These are phyloP conservation scores for Toxotes chatareus DNA, from an alignment of 2,113 vertebrate genomes.

Conservation along the genomic window DNA sequence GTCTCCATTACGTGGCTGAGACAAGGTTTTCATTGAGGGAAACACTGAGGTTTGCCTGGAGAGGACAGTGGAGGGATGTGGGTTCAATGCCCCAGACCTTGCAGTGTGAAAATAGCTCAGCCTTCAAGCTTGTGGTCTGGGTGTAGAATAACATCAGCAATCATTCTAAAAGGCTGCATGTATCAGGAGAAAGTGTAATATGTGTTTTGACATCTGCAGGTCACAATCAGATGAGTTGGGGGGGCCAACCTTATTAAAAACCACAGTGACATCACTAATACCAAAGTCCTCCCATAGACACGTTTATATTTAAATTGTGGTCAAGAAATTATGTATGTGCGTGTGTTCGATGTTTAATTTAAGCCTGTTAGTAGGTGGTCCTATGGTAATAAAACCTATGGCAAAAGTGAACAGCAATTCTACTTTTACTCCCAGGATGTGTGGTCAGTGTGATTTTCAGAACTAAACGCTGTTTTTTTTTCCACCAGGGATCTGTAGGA, in stretches of 20 bases:
- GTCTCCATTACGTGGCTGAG: slow-evolving; percentile 70
- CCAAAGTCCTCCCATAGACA: slow-evolving; percentile 60
- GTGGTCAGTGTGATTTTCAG: slow-evolving; percentile 76
- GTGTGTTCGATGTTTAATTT: slow-evolving; percentile 69
- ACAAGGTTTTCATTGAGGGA: slow-evolving; percentile 80
- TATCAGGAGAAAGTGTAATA: slow-evolving; percentile 68
- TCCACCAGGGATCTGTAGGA: slow-evolving; percentile 58
- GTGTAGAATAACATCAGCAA: slow-evolving; percentile 77
- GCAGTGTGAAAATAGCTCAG: slow-evolving; percentile 84
- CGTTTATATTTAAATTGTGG: slow-evolving; percentile 77
- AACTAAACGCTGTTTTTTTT: slow-evolving; percentile 63
- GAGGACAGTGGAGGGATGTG: slow-evolving; percentile 82
- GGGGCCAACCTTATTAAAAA: slow-evolving; percentile 71
- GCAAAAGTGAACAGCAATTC: slow-evolving; percentile 68
- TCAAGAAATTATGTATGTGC: slow-evolving; percentile 68
- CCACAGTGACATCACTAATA: slow-evolving; percentile 79
- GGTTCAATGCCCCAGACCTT: slow-evolving; percentile 78
- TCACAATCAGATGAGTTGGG: slow-evolving; percentile 63
- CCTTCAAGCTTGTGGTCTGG: slow-evolving; percentile 76
- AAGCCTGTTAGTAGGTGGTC: slow-evolving; percentile 81
- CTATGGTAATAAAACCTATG: slow-evolving; percentile 69
- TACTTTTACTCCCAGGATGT: slow-evolving; percentile 72
- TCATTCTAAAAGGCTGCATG: slow-evolving; percentile 75
- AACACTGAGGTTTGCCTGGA: slow-evolving; percentile 76
- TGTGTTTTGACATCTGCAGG: slow-evolving; percentile 76